Evolutionary conservation across 1,140 invertebrate species (phyloP), one percentile per base, ranked within the genome.

Genomic region (Drosophila neocordata): DNA sequence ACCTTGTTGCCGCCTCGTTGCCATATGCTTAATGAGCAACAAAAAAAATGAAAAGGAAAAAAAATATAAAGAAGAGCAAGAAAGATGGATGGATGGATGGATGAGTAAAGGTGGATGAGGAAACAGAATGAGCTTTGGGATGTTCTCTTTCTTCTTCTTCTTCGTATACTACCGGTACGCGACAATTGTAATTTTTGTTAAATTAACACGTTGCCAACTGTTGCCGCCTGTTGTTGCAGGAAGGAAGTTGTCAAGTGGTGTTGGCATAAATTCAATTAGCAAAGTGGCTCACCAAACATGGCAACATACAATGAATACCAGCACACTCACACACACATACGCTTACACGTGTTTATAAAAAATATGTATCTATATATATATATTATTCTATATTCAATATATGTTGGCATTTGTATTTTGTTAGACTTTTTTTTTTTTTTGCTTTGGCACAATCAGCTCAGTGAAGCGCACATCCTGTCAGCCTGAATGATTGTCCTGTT

Each of bases 391-490:
- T 73, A 73, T 66, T 73, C 65, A 56, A 55, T 57, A 64, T 58
- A 48, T 62, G 72, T 77, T 57, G 35, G 48, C 38, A 77, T 78
- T 83, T 79, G 74, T 62, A 75, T 85, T 87, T 77, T 79, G 69
- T 85, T 85, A 80, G 73, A 73, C 67, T 80, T 85, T 74, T 71
- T 59, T 48, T 53, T 20, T 8, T 35, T n/a, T 15, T 22, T 13
- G n/a, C 13, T 15, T 22, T 13, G n/a, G 9, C 22, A 38, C 82
- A 85, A 85, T 85, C 82, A 85, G 78, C 74, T 70, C 82, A 85
- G 65, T 85, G 82, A 87, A 82, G 82, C 82, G 82, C 82, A 85
- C 71, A 85, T 87, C 82, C 82, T 85, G 82, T 85, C 82, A 85
- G 82, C 68, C 78, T 67, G 82, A 85, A 85, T 85, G 82, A 85